Base-by-base conservation (phyloP, 2,888 invertebrate species). In the Pristionchus mayeri region DNA sequence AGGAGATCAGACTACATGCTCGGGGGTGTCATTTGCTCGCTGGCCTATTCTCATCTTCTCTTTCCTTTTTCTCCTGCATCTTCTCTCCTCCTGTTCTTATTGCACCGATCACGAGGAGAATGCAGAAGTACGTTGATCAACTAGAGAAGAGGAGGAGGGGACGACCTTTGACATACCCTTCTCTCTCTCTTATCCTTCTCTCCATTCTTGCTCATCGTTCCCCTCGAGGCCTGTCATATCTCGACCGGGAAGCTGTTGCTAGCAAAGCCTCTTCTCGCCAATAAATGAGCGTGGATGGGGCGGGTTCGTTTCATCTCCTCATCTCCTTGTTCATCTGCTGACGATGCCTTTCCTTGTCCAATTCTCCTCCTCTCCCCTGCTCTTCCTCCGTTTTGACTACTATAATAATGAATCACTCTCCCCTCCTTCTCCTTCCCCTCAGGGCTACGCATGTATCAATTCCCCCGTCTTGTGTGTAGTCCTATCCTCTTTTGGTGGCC, bases 391-490 rank as follows among this genome's bases (percentile, higher is more conserved):
- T 63, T 63, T 30, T 63, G 63, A 63, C 63, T 63, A 34, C 63
- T 63, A 63, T 63, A 63, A 63, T 63, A 30, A 34, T 63, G 63
- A 63, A 63, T 63, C n/a, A n/a, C n/a, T n/a, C n/a, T n/a, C n/a
- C n/a, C n/a, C n/a, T n/a, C n/a, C n/a, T n/a, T n/a, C n/a, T n/a
- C n/a, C n/a, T n/a, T n/a, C n/a, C n/a, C n/a, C n/a, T n/a, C n/a
- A n/a, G n/a, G n/a, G n/a, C n/a, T n/a, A n/a, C n/a, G n/a, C n/a
- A n/a, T n/a, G n/a, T n/a, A n/a, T n/a, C n/a, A n/a, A n/a, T n/a
- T n/a, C n/a, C n/a, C n/a, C n/a, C n/a, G n/a, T n/a, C n/a, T n/a
- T n/a, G n/a, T n/a, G n/a, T n/a, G n/a, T n/a, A n/a, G n/a, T n/a
- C n/a, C n/a, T n/a, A n/a, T n/a, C n/a, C n/a, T n/a, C n/a, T n/a